A percentile compares a stretch with the other conserved stretches of the same genome.
phyloP scores from a whole-genome alignment of 2,113 vertebrate genomes.

The Alligator mississippiensis region DNA sequence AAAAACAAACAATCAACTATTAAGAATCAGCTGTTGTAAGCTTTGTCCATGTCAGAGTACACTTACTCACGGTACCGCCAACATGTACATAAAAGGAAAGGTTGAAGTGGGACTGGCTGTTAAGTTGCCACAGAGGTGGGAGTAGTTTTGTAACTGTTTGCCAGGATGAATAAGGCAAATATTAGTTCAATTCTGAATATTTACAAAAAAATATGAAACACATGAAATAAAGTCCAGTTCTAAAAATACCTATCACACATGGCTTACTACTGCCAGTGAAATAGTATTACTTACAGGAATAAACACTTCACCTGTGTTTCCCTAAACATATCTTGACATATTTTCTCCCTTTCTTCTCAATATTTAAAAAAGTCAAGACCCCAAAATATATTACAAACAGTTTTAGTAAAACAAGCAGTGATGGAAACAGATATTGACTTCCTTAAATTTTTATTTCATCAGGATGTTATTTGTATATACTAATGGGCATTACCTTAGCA shows the following conservation, averaged over 20 bases:
- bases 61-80: neutral
- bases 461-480: neutral
- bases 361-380: neutral
- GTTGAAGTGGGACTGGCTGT: rapidly evolving
- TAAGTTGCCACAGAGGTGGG: rapidly evolving
- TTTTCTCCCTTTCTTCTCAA: neutral
- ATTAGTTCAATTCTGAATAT: neutral
- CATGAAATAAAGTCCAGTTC: neutral
- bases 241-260: neutral
- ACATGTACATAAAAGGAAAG: rapidly evolving
- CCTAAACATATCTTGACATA: neutral
- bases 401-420: constrained; percentile 32
- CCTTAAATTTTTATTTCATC: neutral
- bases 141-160: neutral
- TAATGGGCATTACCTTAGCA: neutral
- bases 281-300: neutral
- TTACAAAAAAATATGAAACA: neutral
- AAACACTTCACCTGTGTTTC: neutral
- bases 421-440: neutral
- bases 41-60: neutral
- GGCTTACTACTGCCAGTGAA: neutral
- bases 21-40: neutral
- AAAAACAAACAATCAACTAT: neutral
- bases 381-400: neutral
- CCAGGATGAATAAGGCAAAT: neutral